A percentile compares a stretch with the other conserved stretches of the same genome.
phyloP scores from a whole-genome alignment of 2,797 vertebrate species.

The Danio tinwini region DNA sequence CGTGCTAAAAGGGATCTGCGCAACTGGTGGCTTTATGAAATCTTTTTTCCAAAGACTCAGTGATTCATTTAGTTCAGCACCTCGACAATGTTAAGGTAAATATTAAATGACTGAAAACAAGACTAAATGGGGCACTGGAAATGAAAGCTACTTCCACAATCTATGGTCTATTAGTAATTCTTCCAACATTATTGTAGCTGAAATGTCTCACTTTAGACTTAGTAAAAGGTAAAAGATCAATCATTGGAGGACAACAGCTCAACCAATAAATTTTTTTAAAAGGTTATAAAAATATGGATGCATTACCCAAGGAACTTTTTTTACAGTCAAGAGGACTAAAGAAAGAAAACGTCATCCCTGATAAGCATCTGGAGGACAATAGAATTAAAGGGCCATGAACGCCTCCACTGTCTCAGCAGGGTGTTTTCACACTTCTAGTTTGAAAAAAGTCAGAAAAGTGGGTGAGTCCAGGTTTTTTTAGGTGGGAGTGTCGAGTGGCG shows the following conservation, averaged over 20 bases:
- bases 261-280: too few species aligned
- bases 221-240: neutral
- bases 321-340: neutral
- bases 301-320: neutral
- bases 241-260: too few species aligned
- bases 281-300: neutral
- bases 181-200: neutral
- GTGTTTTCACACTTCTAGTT: too few species aligned
- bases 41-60: conserved; percentile 12
- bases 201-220: neutral
- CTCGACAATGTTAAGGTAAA: neutral
- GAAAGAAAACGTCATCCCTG: too few species aligned
- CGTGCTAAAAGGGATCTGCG: conserved; percentile 1
- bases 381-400: too few species aligned
- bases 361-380: too few species aligned
- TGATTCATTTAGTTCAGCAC: neutral
- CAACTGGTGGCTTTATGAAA: conserved; percentile 1
- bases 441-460: too few species aligned
- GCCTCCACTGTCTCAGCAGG: too few species aligned
- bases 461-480: too few species aligned
- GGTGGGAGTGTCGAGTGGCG: too few species aligned
- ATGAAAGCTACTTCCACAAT: neutral
- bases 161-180: neutral
- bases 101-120: neutral
- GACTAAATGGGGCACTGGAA: neutral